Evolutionary conservation across 2,888 invertebrate species (phyloP).

Genomic region (Lithophane semibrunnea): DNA sequence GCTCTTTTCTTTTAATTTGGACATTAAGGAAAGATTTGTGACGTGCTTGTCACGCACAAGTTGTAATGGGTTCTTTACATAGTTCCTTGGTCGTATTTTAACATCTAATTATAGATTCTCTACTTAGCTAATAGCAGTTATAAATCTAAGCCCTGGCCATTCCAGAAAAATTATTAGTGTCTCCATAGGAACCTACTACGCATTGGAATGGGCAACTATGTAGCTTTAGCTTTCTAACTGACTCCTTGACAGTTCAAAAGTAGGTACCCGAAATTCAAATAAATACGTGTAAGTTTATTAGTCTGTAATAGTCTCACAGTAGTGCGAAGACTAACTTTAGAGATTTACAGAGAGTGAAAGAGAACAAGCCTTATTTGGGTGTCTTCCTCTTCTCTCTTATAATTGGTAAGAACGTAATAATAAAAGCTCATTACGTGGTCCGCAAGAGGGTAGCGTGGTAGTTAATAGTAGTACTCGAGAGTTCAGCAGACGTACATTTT

Average conservation of each 20-base stretch:
- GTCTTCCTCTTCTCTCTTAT: neutral
- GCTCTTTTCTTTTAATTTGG: constrained; percentile 36
- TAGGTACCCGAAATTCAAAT: too few relatives aligned
- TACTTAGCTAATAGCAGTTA: constrained; percentile 20
- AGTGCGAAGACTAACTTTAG: neutral
- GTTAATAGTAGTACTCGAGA: neutral
- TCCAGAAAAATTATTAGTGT: constrained; percentile 11
- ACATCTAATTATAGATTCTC: constrained; percentile 2
- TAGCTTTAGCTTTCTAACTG: neutral
- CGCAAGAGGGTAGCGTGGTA: neutral
- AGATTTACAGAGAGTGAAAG: too few relatives aligned
- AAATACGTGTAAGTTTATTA: too few relatives aligned
- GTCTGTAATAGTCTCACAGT: neutral
- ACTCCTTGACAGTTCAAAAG: too few relatives aligned
- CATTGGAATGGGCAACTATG: too few relatives aligned
- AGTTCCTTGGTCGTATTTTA: constrained; percentile 15
- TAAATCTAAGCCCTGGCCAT: constrained; percentile 16
- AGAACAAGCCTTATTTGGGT: neutral
- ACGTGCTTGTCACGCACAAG: constrained; percentile 43
- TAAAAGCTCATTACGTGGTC: neutral
- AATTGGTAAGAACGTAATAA: neutral
- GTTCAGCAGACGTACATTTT: too few relatives aligned
- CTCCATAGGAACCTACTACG: neutral
- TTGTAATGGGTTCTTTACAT: constrained; percentile 21
- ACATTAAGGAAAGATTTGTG: constrained; percentile 34